Evolutionary conservation across 2,113 vertebrate genomes (phyloP), one percentile per base, ranked within the genome.

Genomic region (Lagopus leucura): DNA sequence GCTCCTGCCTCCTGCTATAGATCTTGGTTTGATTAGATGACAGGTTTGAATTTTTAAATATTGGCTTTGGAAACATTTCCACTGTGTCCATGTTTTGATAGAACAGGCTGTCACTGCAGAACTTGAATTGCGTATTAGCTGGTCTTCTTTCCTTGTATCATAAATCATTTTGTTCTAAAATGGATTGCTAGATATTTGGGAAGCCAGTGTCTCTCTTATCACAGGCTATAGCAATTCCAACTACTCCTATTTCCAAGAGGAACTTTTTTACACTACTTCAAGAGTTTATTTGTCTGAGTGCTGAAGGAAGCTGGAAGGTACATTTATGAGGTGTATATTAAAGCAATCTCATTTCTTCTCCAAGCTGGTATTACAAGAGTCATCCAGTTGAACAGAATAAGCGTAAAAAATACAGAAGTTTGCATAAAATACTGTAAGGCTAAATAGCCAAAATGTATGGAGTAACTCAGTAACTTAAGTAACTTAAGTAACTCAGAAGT

Each of bases 81-180:
- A 50, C 38, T 54, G 16, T 66, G 32, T 63, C 69, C 24, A 3
- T 66, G n/a, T 32, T 71, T 43, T 6, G 8, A 61, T 30, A 63
- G 60, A 71, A 88, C 58, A 36, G 8, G 4, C 28, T 66, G 27
- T 73, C 0, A 0, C 58, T 82, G 40, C 1, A 1, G 54, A 18
- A 52, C 34, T 43, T 81, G 30, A 81, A 60, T 8, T 32, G 36
- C 6, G 0, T n/a, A 18, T 3, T 0, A 2, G 13, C 8, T 73
- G 21, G n/a, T 74, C 24, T 55, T 66, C 43, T 38, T 20, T n/a
- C 32, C 6, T 74, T 75, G 25, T 70, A 22, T 79, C 21, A 47
- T 10, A 40, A 30, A n/a, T 6, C 16, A 4, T 19, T 34, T 72
- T 77, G 36, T 74, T 54, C 32, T 63, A 30, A 69, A 42, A 75